Evolutionary conservation across 2,113 vertebrate genomes (phyloP).

Genomic region (Pteropus alecto): DNA sequence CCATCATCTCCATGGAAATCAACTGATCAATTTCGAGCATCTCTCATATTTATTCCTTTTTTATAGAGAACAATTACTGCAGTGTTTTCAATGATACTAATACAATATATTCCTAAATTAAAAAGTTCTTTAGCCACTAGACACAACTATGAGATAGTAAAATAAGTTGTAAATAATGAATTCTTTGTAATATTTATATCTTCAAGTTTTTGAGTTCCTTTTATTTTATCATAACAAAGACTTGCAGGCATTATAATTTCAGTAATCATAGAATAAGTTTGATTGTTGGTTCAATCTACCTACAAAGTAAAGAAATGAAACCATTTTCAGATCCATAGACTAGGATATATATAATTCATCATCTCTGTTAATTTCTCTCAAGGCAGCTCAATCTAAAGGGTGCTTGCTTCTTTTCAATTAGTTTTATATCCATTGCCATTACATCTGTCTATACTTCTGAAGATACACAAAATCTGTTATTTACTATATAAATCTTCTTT

Average conservation of each 20-base stretch:
- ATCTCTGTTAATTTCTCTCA: background rate
- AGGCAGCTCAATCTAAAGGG: background rate
- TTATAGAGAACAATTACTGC: background rate
- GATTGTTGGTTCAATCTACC: background rate
- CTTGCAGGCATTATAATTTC: background rate
- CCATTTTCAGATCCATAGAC: background rate
- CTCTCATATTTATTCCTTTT: background rate
- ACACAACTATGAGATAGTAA: background rate
- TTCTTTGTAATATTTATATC: background rate
- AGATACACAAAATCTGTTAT: background rate
- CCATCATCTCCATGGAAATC: background rate
- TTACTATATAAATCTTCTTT: background rate
- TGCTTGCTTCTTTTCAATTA: background rate
- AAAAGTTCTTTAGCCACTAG: background rate
- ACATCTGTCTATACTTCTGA: background rate
- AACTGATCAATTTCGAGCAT: background rate
- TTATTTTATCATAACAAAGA: background rate
- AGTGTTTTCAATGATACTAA: background rate
- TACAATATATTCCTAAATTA: background rate
- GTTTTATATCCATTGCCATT: background rate
- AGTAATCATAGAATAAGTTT: background rate
- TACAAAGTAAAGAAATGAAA: background rate
- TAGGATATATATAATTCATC: background rate
- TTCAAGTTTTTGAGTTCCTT: background rate
- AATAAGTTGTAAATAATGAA: background rate